Percentiles rank a stretch among this genome's conserved stretches.
phyloP scores from a whole-genome alignment of 2,113 vertebrate genomes.

The Vulpes ferrilata region DNA sequence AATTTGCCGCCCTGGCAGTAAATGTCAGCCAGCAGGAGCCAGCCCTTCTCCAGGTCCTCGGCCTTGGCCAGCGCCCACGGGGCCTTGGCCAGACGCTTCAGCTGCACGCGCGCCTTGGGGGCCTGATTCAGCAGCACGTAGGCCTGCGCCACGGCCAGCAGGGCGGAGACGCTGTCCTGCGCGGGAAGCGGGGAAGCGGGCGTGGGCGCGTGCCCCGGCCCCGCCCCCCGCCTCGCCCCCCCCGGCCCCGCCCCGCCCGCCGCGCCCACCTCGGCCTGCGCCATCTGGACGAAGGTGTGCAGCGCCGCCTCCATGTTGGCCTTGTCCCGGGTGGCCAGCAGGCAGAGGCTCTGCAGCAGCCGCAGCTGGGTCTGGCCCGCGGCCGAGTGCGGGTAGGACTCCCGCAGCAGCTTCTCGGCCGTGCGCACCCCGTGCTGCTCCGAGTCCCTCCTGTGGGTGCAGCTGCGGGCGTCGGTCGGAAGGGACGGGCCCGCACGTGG shows the following conservation, averaged over 20 bases:
- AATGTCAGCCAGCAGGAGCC: conserved; percentile 88
- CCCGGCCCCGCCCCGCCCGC: background rate
- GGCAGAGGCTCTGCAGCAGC: conserved; percentile 80
- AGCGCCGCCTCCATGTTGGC: conserved; percentile 81
- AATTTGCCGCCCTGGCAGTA: conserved; percentile 88
- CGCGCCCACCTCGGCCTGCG: conserved; percentile 70
- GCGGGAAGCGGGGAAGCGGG: background rate
- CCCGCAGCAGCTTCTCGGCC: conserved; percentile 84
- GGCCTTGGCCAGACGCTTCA: conserved; percentile 84
- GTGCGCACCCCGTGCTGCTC: conserved; percentile 79
- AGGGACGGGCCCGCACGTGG: background rate
- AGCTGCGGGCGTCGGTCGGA: background rate
- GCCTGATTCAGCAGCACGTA: conserved; percentile 83
- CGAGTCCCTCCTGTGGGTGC: conserved; percentile 69
- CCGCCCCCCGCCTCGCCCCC: accelerated
- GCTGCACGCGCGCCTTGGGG: conserved; percentile 85
- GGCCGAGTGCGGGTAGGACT: conserved; percentile 77
- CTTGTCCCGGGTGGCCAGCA: conserved; percentile 83
- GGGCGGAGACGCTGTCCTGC: conserved; percentile 74
- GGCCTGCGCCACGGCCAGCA: conserved; percentile 84
- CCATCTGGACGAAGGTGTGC: conserved; percentile 80
- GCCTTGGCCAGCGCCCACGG: conserved; percentile 79
- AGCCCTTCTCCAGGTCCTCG: conserved; percentile 85
- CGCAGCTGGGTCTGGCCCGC: conserved; percentile 73
- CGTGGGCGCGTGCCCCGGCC: accelerated